Evolutionary conservation across 1,140 invertebrate genomes (phyloP).

Genomic region (Pissodes strobi): DNA sequence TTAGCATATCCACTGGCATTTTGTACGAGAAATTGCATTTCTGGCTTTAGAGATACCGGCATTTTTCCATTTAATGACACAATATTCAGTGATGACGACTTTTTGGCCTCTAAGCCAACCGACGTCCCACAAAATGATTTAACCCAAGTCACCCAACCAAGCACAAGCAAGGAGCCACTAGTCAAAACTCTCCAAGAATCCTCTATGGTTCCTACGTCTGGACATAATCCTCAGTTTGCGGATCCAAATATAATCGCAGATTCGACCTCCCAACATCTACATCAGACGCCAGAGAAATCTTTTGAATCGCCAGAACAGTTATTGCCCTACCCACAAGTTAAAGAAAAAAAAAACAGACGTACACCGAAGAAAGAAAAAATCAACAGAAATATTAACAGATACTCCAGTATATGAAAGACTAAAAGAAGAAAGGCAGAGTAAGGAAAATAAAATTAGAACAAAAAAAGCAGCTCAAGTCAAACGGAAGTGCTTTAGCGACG

Average conservation of each 20-base stretch:
- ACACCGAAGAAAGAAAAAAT: no score
- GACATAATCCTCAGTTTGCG: neutral
- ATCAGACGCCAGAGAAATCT: neutral
- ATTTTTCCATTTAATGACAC: slow-evolving; percentile 24
- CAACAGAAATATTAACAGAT: no score
- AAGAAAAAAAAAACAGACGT: neutral
- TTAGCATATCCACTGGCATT: slow-evolving; percentile 29
- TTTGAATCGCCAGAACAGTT: neutral
- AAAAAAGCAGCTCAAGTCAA: neutral
- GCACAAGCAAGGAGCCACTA: neutral
- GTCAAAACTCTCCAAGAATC: neutral
- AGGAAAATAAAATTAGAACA: no score
- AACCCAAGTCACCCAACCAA: neutral
- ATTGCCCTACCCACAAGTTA: neutral
- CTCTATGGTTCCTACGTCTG: neutral
- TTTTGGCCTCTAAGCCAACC: no score
- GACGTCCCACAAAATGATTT: no score
- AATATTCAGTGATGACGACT: slow-evolving; percentile 15
- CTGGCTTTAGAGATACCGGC: slow-evolving; percentile 19
- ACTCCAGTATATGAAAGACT: neutral
- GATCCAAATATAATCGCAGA: neutral
- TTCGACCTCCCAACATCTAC: neutral
- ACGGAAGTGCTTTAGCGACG: slow-evolving; percentile 4
- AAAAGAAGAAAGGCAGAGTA: no score
- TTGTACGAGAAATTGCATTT: slow-evolving; percentile 17